Evolutionary conservation across 2,888 invertebrate species (phyloP).

Genomic region (Scaptomyza reducta): DNA sequence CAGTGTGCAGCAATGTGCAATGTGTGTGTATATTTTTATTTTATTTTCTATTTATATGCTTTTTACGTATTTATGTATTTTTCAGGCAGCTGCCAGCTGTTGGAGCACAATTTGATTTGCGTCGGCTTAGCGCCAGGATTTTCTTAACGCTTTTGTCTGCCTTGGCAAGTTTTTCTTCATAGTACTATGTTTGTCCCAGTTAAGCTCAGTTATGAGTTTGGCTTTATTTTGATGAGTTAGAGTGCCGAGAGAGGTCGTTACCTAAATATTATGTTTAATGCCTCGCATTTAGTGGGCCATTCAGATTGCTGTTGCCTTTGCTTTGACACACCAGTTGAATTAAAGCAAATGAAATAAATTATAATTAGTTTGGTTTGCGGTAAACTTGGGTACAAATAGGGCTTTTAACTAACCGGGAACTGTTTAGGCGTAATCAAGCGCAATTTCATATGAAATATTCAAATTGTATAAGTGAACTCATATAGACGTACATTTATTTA

Average conservation of each 20-base stretch:
- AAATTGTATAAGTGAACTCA: slow-evolving; percentile 49
- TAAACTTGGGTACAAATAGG: slow-evolving; percentile 4
- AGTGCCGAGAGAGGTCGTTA: slow-evolving; percentile 12
- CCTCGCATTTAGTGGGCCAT: slow-evolving; percentile 14
- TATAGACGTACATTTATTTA: slow-evolving; percentile 1
- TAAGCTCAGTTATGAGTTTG: slow-evolving; percentile 48
- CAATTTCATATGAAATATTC: slow-evolving; percentile 50
- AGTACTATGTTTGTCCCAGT: slow-evolving; percentile 14
- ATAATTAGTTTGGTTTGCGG: slow-evolving; percentile 34
- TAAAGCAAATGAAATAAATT: slow-evolving; percentile 29
- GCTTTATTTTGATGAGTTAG: slow-evolving; percentile 45
- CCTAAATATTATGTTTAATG: slow-evolving; percentile 12
- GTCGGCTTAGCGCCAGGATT: slow-evolving; percentile 58
- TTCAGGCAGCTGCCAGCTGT: slow-evolving; percentile 47
- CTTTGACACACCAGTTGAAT: slow-evolving; percentile 16
- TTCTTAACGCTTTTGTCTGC: slow-evolving; percentile 47
- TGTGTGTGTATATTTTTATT: slow-evolving; percentile 10
- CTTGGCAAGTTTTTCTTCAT: slow-evolving; percentile 20
- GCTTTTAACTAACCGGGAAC: slow-evolving; percentile 25
- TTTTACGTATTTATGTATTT: slow-evolving; percentile 55
- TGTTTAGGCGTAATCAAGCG: slow-evolving; percentile 46
- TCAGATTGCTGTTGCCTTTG: slow-evolving; percentile 13
- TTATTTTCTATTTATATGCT: slow-evolving; percentile 35
- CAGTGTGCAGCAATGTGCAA: too few relatives aligned
- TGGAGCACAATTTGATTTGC: slow-evolving; percentile 59